Percentiles rank a stretch among this genome's conserved stretches.
Conservation (phyloP, 2,113 vertebrate species). For the Propithecus coquereli region DNA sequence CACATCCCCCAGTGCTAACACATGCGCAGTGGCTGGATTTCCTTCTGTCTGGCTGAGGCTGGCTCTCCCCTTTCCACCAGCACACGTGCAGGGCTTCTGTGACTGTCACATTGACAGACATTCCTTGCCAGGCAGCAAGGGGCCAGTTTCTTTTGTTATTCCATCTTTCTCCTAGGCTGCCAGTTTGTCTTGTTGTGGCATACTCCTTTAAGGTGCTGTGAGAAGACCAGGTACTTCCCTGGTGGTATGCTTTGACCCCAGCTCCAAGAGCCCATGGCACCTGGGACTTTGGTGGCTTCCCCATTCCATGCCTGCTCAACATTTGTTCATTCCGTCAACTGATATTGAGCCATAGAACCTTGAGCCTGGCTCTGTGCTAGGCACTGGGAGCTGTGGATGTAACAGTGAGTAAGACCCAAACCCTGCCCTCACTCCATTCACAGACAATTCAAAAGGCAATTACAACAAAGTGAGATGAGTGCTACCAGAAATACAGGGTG, state of each 20-base stretch:
- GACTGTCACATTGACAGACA: slow-evolving; percentile 49
- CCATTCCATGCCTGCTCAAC: neutral
- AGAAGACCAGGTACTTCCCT: neutral
- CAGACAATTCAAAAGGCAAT: neutral
- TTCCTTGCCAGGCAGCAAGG: slow-evolving; percentile 31
- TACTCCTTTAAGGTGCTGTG: neutral
- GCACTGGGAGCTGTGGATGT: neutral
- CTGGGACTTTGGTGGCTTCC: neutral
- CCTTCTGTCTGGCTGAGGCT: neutral
- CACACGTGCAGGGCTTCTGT: slow-evolving; percentile 38
- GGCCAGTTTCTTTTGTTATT: neutral
- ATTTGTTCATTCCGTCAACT: neutral
- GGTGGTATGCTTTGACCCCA: neutral
- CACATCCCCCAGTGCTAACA: neutral
- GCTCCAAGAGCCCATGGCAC: neutral
- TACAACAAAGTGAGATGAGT: neutral
- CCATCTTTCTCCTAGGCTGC: neutral
- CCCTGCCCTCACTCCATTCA: neutral
- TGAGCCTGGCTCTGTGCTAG: neutral
- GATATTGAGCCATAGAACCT: neutral
- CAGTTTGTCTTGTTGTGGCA: neutral
- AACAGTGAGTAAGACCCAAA: neutral
- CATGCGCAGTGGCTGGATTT: neutral
- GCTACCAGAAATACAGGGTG: neutral
- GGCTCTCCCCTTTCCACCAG: neutral